Evolutionary conservation across 2,888 invertebrate genomes (phyloP).

Genomic region (Rhagonycha fulva): DNA sequence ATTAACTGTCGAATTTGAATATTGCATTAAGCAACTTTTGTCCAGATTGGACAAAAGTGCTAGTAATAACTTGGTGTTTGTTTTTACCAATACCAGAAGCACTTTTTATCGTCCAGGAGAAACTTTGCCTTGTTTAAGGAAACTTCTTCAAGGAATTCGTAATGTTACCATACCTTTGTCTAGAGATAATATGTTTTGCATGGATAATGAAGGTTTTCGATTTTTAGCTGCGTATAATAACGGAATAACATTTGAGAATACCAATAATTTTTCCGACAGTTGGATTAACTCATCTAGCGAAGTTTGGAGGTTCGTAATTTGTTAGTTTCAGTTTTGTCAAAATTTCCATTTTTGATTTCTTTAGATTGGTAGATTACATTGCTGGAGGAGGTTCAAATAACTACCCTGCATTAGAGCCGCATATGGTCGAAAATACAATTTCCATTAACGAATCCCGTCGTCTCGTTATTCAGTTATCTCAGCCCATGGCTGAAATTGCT

Average conservation of each 20-base stretch:
- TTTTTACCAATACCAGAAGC: slow-evolving; percentile 41
- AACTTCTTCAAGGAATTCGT: slow-evolving; percentile 34
- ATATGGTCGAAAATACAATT: slow-evolving; percentile 44
- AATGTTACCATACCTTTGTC: slow-evolving; percentile 33
- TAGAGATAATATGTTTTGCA: slow-evolving; percentile 36
- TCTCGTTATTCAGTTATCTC: slow-evolving; percentile 44
- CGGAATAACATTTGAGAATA: background rate
- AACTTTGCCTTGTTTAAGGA: slow-evolving; percentile 35
- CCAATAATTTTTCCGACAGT: background rate
- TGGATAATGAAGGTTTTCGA: slow-evolving; percentile 35
- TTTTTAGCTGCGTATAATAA: background rate
- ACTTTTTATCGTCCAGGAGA: slow-evolving; percentile 39
- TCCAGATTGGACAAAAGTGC: slow-evolving; percentile 43
- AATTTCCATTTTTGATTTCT: background rate
- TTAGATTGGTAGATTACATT: slow-evolving; percentile 44
- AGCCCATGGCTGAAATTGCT: slow-evolving; percentile 49
- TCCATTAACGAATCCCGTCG: slow-evolving; percentile 48
- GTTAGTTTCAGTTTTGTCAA: background rate
- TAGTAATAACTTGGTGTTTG: slow-evolving; percentile 42
- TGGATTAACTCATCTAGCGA: background rate
- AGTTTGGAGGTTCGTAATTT: background rate
- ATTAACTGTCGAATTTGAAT: slow-evolving; percentile 36
- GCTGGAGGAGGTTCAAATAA: slow-evolving; percentile 32
- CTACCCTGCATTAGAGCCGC: slow-evolving; percentile 40
- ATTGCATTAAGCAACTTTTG: slow-evolving; percentile 30